phyloP scores from a whole-genome alignment of 2,797 vertebrate species.

The Scleropages formosus region DNA sequence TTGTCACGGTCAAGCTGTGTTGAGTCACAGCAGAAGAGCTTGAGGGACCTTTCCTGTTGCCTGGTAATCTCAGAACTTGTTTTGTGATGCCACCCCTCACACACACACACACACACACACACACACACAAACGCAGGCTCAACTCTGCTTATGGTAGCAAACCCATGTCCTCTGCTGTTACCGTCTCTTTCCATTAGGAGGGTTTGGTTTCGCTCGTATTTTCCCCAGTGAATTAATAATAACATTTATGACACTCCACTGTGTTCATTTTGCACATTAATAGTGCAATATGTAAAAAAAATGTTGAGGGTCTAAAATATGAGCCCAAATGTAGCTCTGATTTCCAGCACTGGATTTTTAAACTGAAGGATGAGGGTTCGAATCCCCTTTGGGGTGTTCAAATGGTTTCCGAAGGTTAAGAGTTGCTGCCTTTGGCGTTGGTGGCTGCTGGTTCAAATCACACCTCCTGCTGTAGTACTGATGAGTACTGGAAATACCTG shows the following conservation, averaged over 20 bases:
- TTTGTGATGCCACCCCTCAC: neutral
- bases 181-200: too few relatives aligned
- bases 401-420: too few relatives aligned
- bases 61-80: neutral
- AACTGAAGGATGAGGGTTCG: too few relatives aligned
- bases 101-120: neutral
- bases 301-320: too few relatives aligned
- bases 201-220: neutral
- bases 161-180: too few relatives aligned
- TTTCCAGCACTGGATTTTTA: too few relatives aligned
- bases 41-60: conserved; percentile 2
- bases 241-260: neutral
- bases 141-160: neutral
- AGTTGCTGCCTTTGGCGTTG: too few relatives aligned
- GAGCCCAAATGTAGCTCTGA: too few relatives aligned
- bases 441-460: too few relatives aligned
- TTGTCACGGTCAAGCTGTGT: neutral
- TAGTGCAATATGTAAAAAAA: neutral
- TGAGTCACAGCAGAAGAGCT: conserved; percentile 7
- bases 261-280: neutral
- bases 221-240: neutral
- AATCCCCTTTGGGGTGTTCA: too few relatives aligned
- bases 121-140: neutral
- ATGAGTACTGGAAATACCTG: too few relatives aligned
- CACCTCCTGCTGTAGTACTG: too few relatives aligned